phyloP scores from a whole-genome alignment of 23 tunicate genomes.

The Trididemnum miniatum region DNA sequence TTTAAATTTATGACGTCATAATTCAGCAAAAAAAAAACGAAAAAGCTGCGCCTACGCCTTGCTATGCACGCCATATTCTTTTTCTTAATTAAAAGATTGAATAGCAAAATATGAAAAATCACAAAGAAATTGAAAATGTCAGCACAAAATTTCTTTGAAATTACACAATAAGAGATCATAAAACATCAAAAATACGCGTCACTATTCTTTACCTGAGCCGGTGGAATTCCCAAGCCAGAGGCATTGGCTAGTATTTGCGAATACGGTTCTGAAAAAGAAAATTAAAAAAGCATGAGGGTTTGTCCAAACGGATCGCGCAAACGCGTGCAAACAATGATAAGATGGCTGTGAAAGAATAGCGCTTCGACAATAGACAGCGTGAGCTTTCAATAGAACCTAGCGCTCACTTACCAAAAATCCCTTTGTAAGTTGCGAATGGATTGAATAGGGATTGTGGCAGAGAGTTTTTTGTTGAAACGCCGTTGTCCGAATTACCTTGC shows the following conservation, averaged over 20 bases:
- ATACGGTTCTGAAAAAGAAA: slow-evolving; percentile 43
- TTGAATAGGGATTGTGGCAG: slow-evolving; percentile 19
- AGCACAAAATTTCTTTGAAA: too few relatives aligned
- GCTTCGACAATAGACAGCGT: neutral
- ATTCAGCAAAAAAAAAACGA: too few relatives aligned
- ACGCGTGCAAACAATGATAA: neutral
- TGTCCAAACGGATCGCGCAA: neutral
- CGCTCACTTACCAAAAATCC: slow-evolving; percentile 41
- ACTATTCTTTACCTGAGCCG: slow-evolving; percentile 45
- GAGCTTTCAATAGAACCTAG: neutral
- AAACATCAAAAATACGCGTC: too few relatives aligned
- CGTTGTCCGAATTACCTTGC: neutral
- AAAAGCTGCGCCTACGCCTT: too few relatives aligned
- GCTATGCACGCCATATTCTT: too few relatives aligned
- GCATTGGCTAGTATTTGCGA: slow-evolving; percentile 52
- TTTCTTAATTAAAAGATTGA: too few relatives aligned
- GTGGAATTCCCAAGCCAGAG: slow-evolving; percentile 50
- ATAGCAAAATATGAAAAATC: too few relatives aligned
- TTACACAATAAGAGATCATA: too few relatives aligned
- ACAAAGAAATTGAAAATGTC: too few relatives aligned
- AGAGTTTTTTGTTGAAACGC: slow-evolving; percentile 5
- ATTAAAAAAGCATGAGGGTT: too few relatives aligned
- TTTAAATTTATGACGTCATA: too few relatives aligned
- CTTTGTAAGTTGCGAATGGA: slow-evolving; percentile 54
- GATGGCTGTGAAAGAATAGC: neutral